These are phyloP conservation scores for Tryphoninae sp. DNA, from an alignment of 2,888 invertebrate genomes.

Conservation along the genomic window DNA sequence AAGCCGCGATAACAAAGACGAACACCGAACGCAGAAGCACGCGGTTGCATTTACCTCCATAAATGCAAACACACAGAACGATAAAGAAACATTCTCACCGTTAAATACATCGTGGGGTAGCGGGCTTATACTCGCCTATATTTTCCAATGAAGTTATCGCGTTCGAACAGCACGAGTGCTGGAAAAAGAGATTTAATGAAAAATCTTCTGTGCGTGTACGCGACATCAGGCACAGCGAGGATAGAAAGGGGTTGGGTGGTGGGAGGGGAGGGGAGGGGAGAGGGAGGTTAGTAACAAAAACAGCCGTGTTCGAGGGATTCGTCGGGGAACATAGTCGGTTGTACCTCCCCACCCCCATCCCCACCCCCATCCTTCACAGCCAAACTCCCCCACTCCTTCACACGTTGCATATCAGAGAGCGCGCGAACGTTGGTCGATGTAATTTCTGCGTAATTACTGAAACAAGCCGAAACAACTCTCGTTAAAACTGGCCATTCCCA, in stretches of 20 bases:
- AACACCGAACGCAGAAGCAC: no score
- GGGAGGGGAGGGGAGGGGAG: not conserved
- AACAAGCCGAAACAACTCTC: constrained; percentile 78
- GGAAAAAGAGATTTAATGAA: constrained; percentile 39
- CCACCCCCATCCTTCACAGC: not conserved
- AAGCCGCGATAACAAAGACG: not conserved
- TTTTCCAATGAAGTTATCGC: constrained; percentile 30
- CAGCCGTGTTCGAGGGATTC: constrained; percentile 43
- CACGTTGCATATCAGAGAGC: constrained; percentile 46
- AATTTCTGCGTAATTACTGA: constrained; percentile 79
- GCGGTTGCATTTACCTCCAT: not conserved
- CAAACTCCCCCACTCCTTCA: constrained; percentile 18
- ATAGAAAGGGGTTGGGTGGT: not conserved
- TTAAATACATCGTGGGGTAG: not conserved
- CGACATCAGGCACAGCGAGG: not conserved
- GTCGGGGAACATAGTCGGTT: not conserved
- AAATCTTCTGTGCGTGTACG: constrained; percentile 40
- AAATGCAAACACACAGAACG: not conserved
- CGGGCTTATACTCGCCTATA: not conserved
- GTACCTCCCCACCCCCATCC: not conserved
- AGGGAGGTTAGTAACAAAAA: constrained; percentile 42
- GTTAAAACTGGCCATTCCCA: constrained; percentile 73
- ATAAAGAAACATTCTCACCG: not conserved
- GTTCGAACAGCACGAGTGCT: constrained; percentile 26
- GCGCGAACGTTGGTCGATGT: constrained; percentile 70